Evolutionary conservation across 1,140 invertebrate genomes (phyloP), one percentile per base, ranked within the genome.

Genomic region (Brachystomella parvula): DNA sequence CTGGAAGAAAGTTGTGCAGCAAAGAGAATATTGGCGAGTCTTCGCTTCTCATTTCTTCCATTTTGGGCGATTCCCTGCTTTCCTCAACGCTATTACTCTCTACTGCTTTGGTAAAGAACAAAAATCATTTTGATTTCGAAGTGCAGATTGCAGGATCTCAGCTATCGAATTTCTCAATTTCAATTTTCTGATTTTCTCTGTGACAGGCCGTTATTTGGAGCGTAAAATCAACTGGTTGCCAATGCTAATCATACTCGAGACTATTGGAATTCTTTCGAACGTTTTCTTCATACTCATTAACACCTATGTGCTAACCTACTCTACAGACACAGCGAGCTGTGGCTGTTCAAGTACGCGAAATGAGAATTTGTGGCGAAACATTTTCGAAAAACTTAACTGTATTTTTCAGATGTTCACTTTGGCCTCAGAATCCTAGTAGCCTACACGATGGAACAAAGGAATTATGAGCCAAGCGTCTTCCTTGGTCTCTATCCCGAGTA

Each of bases 21-120:
- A 58, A 35, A 26, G 64, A 19, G 32, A 65, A 65, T 12, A 56
- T 3, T 58, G 53, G 56, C 31, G 64, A 58, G n/a, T 65, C 17
- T 60, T 65, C 9, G 33, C 33, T n/a, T 49, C 64, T 29, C 64
- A 58, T n/a, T 65, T 65, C 32, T 65, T 58, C 56, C 53, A 65
- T 57, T 64, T 64, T 33, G 29, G 3, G 21, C 39, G 19, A 28
- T 2, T 64, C 3, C 63, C 2, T 2, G 19, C 33, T 2, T 64
- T n/a, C n/a, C n/a, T n/a, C n/a, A n/a, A n/a, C n/a, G n/a, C n/a
- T n/a, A n/a, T n/a, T n/a, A n/a, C n/a, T n/a, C n/a, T n/a, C n/a
- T n/a, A n/a, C n/a, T n/a, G n/a, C n/a, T n/a, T n/a, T n/a, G n/a
- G n/a, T n/a, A n/a, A n/a, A n/a, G n/a, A n/a, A n/a, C n/a, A n/a